These are phyloP conservation scores for Nycticebus coucang DNA, from an alignment of 2,113 vertebrate species.

Conservation along the genomic window DNA sequence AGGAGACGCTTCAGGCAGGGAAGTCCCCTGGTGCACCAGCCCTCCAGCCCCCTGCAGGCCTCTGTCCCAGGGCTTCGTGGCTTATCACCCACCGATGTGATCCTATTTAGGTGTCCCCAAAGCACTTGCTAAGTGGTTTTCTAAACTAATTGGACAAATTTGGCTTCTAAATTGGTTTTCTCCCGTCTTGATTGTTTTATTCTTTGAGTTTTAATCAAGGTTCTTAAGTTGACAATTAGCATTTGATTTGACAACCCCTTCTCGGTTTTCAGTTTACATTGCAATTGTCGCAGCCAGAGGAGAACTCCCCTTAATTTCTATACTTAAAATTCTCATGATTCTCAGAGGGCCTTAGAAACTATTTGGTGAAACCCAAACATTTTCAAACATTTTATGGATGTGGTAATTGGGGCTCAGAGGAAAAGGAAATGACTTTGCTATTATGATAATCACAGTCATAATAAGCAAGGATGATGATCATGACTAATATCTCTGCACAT, in stretches of 20 bases:
- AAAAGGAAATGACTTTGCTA: slow-evolving; percentile 65
- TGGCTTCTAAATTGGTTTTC: neutral
- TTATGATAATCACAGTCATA: slow-evolving; percentile 54
- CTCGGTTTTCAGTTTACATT: slow-evolving; percentile 26
- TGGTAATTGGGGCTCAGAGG: slow-evolving; percentile 48
- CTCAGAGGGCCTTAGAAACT: slow-evolving; percentile 26
- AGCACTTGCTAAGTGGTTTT: slow-evolving; percentile 26
- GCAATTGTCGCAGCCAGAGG: neutral
- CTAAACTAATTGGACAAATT: neutral
- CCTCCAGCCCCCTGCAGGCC: neutral
- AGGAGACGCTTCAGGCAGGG: neutral
- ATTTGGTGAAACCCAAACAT: slow-evolving; percentile 55
- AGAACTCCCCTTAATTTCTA: neutral
- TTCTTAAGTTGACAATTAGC: slow-evolving; percentile 7
- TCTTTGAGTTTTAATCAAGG: slow-evolving; percentile 9
- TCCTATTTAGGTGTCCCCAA: neutral
- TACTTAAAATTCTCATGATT: slow-evolving; percentile 39
- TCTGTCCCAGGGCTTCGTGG: neutral
- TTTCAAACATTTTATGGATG: slow-evolving; percentile 67
- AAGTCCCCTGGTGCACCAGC: neutral
- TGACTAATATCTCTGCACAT: slow-evolving; percentile 34
- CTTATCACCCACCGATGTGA: neutral
- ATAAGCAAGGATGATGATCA: slow-evolving; percentile 50
- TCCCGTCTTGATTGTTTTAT: neutral
- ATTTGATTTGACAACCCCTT: neutral